phyloP scores from a whole-genome alignment of 1,140 invertebrate species.

The Nephila pilipes region DNA sequence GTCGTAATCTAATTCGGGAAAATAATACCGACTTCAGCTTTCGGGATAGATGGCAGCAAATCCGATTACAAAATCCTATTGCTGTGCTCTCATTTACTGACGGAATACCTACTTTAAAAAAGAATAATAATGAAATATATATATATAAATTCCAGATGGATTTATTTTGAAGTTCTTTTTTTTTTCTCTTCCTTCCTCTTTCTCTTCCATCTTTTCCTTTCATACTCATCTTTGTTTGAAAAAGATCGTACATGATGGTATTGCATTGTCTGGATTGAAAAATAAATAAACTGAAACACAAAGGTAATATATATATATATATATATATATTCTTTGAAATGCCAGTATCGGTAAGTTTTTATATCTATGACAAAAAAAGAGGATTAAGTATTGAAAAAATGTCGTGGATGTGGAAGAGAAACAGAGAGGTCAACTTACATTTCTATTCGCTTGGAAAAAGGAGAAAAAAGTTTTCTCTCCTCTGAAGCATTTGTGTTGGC shows the following conservation, averaged over 20 bases:
- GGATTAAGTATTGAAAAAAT: slow-evolving; percentile 23
- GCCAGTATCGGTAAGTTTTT: slow-evolving; percentile 26
- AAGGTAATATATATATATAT: background rate
- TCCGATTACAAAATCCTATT: slow-evolving; percentile 76
- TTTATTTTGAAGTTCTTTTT: slow-evolving; percentile 23
- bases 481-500: background rate
- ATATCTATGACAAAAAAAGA: background rate
- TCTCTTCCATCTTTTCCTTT: background rate
- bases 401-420: background rate
- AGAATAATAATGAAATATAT: slow-evolving; percentile 47
- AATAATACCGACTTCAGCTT: slow-evolving; percentile 62
- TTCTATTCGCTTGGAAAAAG: slow-evolving; percentile 19
- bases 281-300: slow-evolving; percentile 15
- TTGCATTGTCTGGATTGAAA: slow-evolving; percentile 63
- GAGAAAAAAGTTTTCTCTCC: background rate
- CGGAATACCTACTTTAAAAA: slow-evolving; percentile 60
- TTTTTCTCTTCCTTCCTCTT: background rate
- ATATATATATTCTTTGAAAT: slow-evolving; percentile 5
- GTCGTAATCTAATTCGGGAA: slow-evolving; percentile 68
- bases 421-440: slow-evolving; percentile 44
- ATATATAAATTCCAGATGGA: slow-evolving; percentile 50
- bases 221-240: slow-evolving; percentile 43
- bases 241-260: background rate
- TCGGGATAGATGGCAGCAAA: slow-evolving; percentile 47
- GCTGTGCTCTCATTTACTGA: slow-evolving; percentile 70